Conservation (phyloP, 2,888 invertebrate genomes). For the Drosophila percnosoma region DNA sequence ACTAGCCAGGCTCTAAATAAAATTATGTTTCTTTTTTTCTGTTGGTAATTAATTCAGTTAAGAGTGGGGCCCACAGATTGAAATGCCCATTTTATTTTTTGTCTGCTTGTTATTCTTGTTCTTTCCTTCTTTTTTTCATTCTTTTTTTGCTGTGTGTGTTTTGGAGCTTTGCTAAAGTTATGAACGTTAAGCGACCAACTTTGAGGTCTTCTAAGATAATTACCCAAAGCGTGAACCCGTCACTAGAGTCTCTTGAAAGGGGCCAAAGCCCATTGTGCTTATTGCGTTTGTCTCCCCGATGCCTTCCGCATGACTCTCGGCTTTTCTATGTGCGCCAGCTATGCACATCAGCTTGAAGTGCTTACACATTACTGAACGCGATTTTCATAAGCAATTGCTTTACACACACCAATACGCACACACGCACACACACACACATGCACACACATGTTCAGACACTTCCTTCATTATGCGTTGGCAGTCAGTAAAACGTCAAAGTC, state of each 20-base stretch:
- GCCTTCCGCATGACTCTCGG: not conserved
- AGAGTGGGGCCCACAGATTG: slow-evolving; percentile 50
- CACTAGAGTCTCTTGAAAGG: slow-evolving; percentile 3
- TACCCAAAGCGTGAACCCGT: slow-evolving; percentile 30
- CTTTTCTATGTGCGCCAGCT: not conserved
- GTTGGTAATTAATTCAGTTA: slow-evolving; percentile 60
- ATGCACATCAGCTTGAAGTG: slow-evolving; percentile 40
- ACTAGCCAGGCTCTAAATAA: slow-evolving; percentile 46
- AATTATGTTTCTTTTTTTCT: slow-evolving; percentile 34
- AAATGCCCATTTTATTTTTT: slow-evolving; percentile 21
- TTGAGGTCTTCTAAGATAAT: slow-evolving; percentile 45
- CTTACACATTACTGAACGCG: slow-evolving; percentile 40
- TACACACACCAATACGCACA: slow-evolving; percentile 2
- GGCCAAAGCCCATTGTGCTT: not conserved
- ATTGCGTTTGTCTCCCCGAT: not conserved
- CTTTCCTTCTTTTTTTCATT: not conserved
- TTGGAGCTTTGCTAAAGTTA: slow-evolving; percentile 18
- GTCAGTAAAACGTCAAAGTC: slow-evolving; percentile 65
- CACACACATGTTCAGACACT: slow-evolving; percentile 4
- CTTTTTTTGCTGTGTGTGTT: not conserved
- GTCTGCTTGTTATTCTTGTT: not conserved
- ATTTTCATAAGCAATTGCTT: slow-evolving; percentile 44
- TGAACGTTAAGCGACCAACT: slow-evolving; percentile 25
- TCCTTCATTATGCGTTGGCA: slow-evolving; percentile 32
- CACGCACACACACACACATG: not conserved